These are phyloP conservation scores for Stenotaenia linearis DNA, from an alignment of 2,888 invertebrate genomes.

Conservation along the genomic window DNA sequence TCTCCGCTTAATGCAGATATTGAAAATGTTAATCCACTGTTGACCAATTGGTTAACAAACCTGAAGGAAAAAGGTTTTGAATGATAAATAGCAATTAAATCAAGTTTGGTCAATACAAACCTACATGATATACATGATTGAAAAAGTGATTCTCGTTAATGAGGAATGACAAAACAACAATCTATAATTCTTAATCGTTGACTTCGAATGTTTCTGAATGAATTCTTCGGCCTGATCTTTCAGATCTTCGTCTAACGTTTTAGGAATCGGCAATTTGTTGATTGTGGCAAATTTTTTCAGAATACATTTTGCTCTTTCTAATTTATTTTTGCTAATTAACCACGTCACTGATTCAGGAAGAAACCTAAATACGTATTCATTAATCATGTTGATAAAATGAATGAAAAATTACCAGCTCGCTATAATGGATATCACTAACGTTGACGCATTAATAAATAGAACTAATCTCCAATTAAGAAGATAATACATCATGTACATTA, in stretches of 20 bases:
- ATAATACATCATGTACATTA: not conserved
- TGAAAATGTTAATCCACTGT: not conserved
- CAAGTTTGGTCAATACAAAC: not conserved
- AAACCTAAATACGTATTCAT: not conserved
- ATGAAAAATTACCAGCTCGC: not conserved
- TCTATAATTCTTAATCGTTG: not conserved
- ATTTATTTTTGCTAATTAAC: not conserved
- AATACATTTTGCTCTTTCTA: not conserved
- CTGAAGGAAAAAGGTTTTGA: not conserved
- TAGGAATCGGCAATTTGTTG: not conserved
- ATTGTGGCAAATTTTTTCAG: not conserved
- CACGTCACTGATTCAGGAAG: not conserved
- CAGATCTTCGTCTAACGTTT: not conserved
- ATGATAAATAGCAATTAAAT: not conserved
- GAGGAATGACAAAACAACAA: not conserved
- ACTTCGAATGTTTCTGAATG: not conserved
- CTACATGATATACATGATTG: not conserved
- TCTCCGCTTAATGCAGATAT: slow-evolving; percentile 2
- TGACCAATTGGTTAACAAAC: not conserved
- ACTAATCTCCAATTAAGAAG: not conserved
- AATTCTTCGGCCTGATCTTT: not conserved
- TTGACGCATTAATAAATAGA: not conserved
- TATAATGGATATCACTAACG: not conserved
- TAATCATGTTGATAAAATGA: no score
- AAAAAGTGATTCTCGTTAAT: not conserved